Percentiles rank a stretch among this genome's conserved stretches.
These are phyloP conservation scores for Temnothorax longispinosus DNA, from an alignment of 1,140 invertebrate genomes.

Conservation along the genomic window DNA sequence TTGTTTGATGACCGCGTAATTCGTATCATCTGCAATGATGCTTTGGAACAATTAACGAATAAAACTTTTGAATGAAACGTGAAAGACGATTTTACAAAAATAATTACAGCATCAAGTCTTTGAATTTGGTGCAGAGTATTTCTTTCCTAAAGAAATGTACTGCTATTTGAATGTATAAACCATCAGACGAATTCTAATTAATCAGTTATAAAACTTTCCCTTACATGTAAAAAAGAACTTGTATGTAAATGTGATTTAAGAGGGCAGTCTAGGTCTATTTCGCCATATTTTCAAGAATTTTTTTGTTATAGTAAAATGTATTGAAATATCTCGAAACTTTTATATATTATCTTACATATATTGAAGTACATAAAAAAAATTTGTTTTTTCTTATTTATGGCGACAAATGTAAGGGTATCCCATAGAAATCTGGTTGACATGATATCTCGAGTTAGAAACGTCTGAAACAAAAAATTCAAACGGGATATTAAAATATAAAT, in stretches of 20 bases:
- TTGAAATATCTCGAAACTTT: too few relatives aligned
- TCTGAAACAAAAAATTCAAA: too few relatives aligned
- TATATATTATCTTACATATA: too few relatives aligned
- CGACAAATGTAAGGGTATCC: too few relatives aligned
- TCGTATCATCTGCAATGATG: not conserved
- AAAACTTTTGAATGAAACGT: not conserved
- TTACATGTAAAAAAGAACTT: not conserved
- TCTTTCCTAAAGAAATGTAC: not conserved
- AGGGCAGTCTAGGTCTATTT: too few relatives aligned
- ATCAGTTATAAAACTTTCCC: not conserved
- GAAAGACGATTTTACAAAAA: not conserved
- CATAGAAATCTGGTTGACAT: too few relatives aligned
- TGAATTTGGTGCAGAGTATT: not conserved
- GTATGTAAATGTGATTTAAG: not conserved
- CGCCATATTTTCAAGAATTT: too few relatives aligned
- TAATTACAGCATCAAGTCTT: not conserved
- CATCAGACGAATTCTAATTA: not conserved
- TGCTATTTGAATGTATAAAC: not conserved
- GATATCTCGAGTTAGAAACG: too few relatives aligned
- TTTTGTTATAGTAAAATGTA: too few relatives aligned
- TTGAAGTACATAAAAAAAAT: too few relatives aligned
- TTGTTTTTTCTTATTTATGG: too few relatives aligned
- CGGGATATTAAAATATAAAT: too few relatives aligned
- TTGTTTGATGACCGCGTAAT: not conserved
- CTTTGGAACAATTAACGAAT: not conserved